Conservation (phyloP, 2,797 vertebrate species). For the Oreochromis grahami region DNA sequence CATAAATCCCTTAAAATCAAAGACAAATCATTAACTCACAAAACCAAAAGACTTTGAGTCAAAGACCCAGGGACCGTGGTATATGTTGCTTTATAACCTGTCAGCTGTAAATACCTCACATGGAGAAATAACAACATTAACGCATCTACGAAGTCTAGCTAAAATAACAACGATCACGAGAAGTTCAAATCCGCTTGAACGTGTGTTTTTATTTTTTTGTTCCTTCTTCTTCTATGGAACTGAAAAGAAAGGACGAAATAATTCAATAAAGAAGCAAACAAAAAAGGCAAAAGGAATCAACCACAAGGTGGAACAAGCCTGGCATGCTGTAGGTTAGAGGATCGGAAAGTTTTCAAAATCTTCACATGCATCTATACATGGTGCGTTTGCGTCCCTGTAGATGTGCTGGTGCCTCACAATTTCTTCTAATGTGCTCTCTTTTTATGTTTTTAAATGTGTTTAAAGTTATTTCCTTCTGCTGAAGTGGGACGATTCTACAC, state of each 20-base stretch:
- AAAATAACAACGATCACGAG: not conserved
- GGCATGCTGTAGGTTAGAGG: not conserved
- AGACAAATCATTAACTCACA: not conserved
- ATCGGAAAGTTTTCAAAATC: not conserved
- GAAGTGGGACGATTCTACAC: not conserved
- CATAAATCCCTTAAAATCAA: not conserved
- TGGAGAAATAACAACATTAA: not conserved
- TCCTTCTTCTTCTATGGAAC: not conserved
- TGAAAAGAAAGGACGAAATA: not conserved
- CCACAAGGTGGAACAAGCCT: not conserved
- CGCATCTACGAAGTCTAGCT: too few species aligned
- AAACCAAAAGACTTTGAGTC: not conserved
- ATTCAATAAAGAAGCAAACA: not conserved
- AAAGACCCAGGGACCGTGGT: not conserved
- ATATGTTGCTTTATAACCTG: not conserved
- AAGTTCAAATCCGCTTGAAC: not conserved
- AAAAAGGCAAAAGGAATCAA: not conserved
- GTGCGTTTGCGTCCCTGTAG: not conserved
- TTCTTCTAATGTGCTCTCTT: not conserved
- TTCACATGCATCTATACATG: not conserved
- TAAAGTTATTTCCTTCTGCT: accelerated
- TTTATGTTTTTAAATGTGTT: accelerated
- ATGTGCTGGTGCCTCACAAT: not conserved
- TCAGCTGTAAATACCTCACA: not conserved
- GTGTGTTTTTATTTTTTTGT: not conserved